Percentiles rank a stretch among this genome's conserved stretches.
phyloP scores from a whole-genome alignment of 2,113 vertebrate genomes.

The human region GRCh38 chr11:36112001-36112500 shows the following conservation, averaged over 20 bases:
- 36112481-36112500: neutral
- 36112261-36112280: too few relatives aligned
- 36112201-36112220: neutral
- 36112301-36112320: too few relatives aligned
- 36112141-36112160: neutral
- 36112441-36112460: too few relatives aligned
- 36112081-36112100: neutral
- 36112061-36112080: slow-evolving; percentile 71
- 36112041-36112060: neutral
- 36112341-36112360: too few relatives aligned
- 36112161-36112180: neutral
- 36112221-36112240: slow-evolving; percentile 51
- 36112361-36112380: neutral
- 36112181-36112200: slow-evolving; percentile 19
- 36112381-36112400: neutral
- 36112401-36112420: neutral
- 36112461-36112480: neutral
- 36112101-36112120: slow-evolving; percentile 11
- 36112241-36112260: too few relatives aligned
- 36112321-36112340: too few relatives aligned
- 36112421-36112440: neutral
- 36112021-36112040: too few relatives aligned
- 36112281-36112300: too few relatives aligned
- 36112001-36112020: too few relatives aligned
- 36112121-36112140: neutral